A percentile compares a stretch with the other conserved stretches of the same genome.
These are phyloP conservation scores for Dicrostonyx torquatus DNA, from an alignment of 2,797 vertebrate genomes.

Conservation along the genomic window DNA sequence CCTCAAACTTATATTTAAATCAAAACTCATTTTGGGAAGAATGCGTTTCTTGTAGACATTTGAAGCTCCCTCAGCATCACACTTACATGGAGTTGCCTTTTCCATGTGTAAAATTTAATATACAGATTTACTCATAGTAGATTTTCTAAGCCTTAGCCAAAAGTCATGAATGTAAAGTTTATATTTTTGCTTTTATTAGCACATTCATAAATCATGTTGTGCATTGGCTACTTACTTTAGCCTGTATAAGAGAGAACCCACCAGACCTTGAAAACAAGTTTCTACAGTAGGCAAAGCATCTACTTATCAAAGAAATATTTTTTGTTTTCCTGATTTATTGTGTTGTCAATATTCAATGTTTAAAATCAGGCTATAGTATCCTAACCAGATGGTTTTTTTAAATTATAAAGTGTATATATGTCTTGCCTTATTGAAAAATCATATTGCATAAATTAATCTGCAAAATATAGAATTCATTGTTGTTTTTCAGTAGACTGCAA, in stretches of 20 bases:
- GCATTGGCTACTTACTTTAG: neutral
- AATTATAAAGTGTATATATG: neutral
- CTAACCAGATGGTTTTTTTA: neutral
- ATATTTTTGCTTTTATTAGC: constrained; percentile 36
- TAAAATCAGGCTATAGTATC: constrained; percentile 10
- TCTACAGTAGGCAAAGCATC: neutral
- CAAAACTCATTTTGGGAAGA: constrained; percentile 69
- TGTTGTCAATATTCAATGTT: neutral
- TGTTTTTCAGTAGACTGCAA: neutral
- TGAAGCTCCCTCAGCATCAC: neutral
- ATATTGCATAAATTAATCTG: neutral
- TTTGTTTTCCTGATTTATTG: constrained; percentile 27
- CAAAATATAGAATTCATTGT: neutral
- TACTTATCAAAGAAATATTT: constrained; percentile 21
- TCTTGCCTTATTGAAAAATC: constrained; percentile 25
- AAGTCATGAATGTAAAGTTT: constrained; percentile 49
- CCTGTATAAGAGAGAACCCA: neutral
- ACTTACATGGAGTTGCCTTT: constrained; percentile 12
- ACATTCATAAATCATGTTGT: constrained; percentile 18
- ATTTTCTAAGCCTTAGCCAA: constrained; percentile 40
- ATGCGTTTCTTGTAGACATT: constrained; percentile 61
- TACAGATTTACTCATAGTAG: neutral
- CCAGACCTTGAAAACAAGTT: neutral
- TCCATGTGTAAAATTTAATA: constrained; percentile 29
- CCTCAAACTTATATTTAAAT: constrained; percentile 68